phyloP scores from a whole-genome alignment of 2,113 vertebrate genomes.

The Gobio gobio region DNA sequence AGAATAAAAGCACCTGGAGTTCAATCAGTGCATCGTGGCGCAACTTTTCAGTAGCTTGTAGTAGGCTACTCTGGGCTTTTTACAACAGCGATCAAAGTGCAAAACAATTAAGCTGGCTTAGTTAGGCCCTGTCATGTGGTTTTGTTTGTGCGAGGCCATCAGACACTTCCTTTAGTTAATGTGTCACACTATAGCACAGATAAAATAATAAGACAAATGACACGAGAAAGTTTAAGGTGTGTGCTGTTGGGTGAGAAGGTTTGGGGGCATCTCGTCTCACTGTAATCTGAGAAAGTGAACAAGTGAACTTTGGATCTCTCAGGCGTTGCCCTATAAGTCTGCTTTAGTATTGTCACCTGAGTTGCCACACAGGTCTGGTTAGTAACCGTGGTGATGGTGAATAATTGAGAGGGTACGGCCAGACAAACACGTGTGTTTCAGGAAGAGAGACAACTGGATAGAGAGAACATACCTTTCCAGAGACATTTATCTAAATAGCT shows the following conservation, averaged over 20 bases:
- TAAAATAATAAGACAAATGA: not conserved
- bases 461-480: not conserved
- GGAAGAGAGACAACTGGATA: slow-evolving; percentile 31
- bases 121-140: not conserved
- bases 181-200: slow-evolving; percentile 37
- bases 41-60: not conserved
- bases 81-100: slow-evolving; percentile 39
- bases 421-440: slow-evolving; percentile 39
- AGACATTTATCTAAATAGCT: not conserved
- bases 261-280: not conserved
- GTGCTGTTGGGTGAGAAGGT: not conserved
- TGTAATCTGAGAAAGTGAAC: slow-evolving; percentile 32
- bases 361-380: slow-evolving; percentile 65
- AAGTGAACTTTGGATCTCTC: slow-evolving; percentile 56
- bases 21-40: not conserved
- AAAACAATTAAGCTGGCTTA: not conserved
- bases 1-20: not conserved
- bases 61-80: not conserved
- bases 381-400: slow-evolving; percentile 62
- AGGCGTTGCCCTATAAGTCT: slow-evolving; percentile 45
- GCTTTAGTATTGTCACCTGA: slow-evolving; percentile 66
- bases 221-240: not conserved
- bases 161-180: slow-evolving; percentile 37
- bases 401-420: slow-evolving; percentile 58
- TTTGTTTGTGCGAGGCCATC: slow-evolving; percentile 23